Evolutionary conservation across 2,797 vertebrate genomes (phyloP).

Genomic region (Pseudochirops cupreus): DNA sequence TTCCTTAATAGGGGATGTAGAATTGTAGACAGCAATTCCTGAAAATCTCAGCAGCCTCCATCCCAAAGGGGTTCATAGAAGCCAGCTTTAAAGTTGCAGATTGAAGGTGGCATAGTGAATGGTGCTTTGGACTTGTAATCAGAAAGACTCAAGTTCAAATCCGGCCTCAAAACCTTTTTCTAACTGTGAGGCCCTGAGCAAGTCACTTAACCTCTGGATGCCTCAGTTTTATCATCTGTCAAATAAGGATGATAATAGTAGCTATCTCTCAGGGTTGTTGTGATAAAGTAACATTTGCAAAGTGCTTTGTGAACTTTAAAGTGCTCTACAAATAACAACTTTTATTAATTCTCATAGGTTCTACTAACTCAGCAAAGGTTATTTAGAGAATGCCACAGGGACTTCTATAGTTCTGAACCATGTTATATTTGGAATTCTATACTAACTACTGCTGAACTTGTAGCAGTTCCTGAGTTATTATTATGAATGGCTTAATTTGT

Average conservation of each 20-base stretch:
- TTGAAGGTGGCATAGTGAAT: background rate
- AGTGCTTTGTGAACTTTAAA: background rate
- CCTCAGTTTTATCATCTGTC: background rate
- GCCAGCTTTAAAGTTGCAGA: background rate
- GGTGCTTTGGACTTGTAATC: background rate
- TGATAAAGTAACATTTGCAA: background rate
- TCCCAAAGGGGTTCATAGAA: background rate
- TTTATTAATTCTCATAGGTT: background rate
- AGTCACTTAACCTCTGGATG: background rate
- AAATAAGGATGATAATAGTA: background rate
- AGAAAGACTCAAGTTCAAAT: background rate
- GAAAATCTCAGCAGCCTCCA: background rate
- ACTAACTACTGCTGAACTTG: background rate
- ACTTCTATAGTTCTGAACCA: background rate
- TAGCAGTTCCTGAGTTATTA: background rate
- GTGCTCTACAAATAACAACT: background rate
- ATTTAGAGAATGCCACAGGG: background rate
- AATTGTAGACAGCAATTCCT: background rate
- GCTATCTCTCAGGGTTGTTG: background rate
- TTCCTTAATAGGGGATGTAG: background rate
- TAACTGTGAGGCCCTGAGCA: background rate
- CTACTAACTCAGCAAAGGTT: background rate
- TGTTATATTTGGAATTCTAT: background rate
- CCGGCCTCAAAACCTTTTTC: background rate
- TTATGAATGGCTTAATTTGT: background rate